Conservation (phyloP, 1,140 invertebrate species). For the Pachypsylla venusta region DNA sequence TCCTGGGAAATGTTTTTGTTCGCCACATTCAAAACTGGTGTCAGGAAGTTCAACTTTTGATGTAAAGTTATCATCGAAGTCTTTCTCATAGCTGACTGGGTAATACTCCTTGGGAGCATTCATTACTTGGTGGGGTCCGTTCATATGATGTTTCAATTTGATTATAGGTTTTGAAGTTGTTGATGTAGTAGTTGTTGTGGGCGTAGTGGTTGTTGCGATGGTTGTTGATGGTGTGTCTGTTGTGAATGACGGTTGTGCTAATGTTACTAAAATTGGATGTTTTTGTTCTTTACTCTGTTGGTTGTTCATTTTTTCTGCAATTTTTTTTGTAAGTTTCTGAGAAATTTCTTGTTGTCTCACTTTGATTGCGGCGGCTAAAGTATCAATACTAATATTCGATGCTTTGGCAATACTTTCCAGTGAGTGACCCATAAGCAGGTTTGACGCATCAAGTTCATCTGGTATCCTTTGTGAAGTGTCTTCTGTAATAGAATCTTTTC, state of each 20-base stretch:
- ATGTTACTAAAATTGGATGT: neutral
- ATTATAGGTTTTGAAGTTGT: neutral
- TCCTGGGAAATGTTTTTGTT: constrained; percentile 78
- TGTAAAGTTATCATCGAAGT: constrained; percentile 72
- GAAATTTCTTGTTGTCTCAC: constrained; percentile 40
- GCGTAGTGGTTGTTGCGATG: constrained; percentile 21
- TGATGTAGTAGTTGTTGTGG: constrained; percentile 22
- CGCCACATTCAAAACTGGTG: constrained; percentile 74
- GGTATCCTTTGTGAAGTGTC: neutral
- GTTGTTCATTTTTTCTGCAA: constrained; percentile 38
- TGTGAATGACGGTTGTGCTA: constrained; percentile 31
- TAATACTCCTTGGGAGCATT: constrained; percentile 78
- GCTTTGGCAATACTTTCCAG: constrained; percentile 41
- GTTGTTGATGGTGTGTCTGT: constrained; percentile 25
- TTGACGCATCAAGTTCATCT: constrained; percentile 10
- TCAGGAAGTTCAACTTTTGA: constrained; percentile 67
- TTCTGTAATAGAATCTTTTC: neutral
- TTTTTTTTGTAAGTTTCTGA: constrained; percentile 32
- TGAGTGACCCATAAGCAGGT: constrained; percentile 35
- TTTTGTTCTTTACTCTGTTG: no score
- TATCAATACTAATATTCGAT: constrained; percentile 55
- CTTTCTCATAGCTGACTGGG: constrained; percentile 69
- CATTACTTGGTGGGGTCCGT: constrained; percentile 54
- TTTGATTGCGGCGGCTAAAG: constrained; percentile 51
- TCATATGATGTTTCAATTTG: constrained; percentile 6